Evolutionary conservation across 2,113 vertebrate species (phyloP), one percentile per base, ranked within the genome.

Genomic region (Oryzias woworae): DNA sequence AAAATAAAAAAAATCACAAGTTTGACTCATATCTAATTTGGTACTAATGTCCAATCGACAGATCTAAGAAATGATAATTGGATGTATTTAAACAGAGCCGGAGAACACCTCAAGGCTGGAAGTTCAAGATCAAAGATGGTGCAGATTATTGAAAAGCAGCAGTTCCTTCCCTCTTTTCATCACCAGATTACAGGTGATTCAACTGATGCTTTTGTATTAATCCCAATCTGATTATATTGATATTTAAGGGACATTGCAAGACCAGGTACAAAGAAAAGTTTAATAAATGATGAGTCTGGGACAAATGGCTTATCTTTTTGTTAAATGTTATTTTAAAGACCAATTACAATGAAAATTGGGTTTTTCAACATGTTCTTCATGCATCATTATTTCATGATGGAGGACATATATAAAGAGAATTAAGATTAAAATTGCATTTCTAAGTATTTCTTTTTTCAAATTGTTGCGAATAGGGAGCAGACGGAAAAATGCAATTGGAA

Each of bases 121-220:
- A 85, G 69, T 89, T 84, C 58, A 66, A 73, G 69, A 85, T 88
- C 80, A 88, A 90, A 88, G 74, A 66, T 64, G 69, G 42, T 46
- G 56, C 36, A 24, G 65, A 71, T 82, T 55, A 70, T 51, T 69
- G 58, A 58, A 60, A 84, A 80, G 58, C 28, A 61, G 22, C 12
- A 36, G 62, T 66, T 64, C 72, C 49, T 73, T 53, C 61, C 44
- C n/a, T 15, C 26, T 31, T 54, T 72, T 68, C 55, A 58, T 47
- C 10, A 13, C 14, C 1, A 14, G 61, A 49, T 65, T 75, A 51
- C 60, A 62, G 54, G 53, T 14, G 16, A 41, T 47, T 15, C 10
- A 36, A 36, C 3, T 36, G 8, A 36, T 3, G 36, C 36, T 36
- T 13, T 36, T 12, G 42, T 51, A 67, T 52, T 69, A 42, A 22